These are phyloP conservation scores for Diarsia rubi DNA, from an alignment of 2,888 invertebrate genomes.

Conservation along the genomic window DNA sequence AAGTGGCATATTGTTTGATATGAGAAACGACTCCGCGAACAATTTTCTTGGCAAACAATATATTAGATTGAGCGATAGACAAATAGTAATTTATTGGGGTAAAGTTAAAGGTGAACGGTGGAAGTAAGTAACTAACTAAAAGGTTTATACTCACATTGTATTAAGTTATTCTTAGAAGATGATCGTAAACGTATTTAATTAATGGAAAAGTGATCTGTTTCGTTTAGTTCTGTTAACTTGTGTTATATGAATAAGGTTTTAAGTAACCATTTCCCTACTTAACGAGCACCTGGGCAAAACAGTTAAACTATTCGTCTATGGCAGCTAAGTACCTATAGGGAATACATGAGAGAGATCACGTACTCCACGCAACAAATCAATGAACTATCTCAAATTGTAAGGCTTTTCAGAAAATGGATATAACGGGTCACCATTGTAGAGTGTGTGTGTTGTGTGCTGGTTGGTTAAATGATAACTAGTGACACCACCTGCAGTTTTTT, in stretches of 20 bases:
- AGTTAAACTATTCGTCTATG: background rate
- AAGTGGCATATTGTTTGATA: constrained; percentile 56
- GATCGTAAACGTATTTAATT: background rate
- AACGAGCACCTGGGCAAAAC: background rate
- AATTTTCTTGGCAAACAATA: constrained; percentile 34
- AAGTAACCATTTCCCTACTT: background rate
- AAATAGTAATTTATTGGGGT: constrained; percentile 23
- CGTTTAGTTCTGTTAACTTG: background rate
- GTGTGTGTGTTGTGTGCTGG: too few species aligned
- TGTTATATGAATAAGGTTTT: background rate
- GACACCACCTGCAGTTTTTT: background rate
- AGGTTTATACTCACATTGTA: background rate
- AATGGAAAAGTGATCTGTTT: background rate
- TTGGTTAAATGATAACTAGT: background rate
- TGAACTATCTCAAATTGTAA: background rate
- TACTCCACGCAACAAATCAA: background rate
- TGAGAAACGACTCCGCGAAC: constrained; percentile 43
- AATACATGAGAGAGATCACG: constrained; percentile 9
- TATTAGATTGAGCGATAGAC: constrained; percentile 22
- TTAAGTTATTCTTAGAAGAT: background rate
- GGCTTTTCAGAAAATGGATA: too few species aligned
- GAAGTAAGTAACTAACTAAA: background rate
- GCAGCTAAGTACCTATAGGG: too few species aligned
- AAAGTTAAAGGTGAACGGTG: constrained; percentile 10
- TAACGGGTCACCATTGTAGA: background rate